phyloP scores from a whole-genome alignment of 2,888 invertebrate species.

The Sminthurides aquaticus region DNA sequence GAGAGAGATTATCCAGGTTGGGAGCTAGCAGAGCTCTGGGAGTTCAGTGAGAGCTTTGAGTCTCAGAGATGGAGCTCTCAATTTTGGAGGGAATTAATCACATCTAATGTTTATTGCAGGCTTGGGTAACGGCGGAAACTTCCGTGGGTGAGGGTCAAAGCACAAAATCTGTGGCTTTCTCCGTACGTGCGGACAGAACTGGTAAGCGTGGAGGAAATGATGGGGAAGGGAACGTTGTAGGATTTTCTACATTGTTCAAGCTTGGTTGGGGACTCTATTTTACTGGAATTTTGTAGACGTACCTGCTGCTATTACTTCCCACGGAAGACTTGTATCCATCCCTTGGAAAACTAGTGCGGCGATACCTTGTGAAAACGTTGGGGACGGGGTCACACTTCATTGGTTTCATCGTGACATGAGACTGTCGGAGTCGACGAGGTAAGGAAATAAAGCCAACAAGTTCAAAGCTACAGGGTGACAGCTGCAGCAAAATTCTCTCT shows the following conservation, averaged over 20 bases:
- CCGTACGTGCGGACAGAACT: background rate
- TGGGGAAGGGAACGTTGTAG: too few species aligned
- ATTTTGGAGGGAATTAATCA: too few species aligned
- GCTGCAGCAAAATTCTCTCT: too few species aligned
- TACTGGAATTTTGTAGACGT: constrained; percentile 47
- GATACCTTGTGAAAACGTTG: constrained; percentile 60
- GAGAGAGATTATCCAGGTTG: too few species aligned
- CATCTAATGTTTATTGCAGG: constrained; percentile 15
- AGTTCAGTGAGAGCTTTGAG: too few species aligned
- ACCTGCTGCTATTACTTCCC: constrained; percentile 63
- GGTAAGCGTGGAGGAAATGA: background rate
- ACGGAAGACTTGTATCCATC: constrained; percentile 59
- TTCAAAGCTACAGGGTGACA: too few species aligned
- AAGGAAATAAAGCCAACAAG: too few species aligned
- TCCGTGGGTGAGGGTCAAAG: constrained; percentile 35
- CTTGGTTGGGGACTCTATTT: background rate
- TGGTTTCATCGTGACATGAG: constrained; percentile 9
- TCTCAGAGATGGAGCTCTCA: too few species aligned
- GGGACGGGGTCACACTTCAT: constrained; percentile 44
- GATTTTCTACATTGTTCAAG: background rate
- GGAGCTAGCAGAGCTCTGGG: too few species aligned
- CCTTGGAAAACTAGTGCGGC: constrained; percentile 62
- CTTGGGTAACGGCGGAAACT: constrained; percentile 39
- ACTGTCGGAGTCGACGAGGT: constrained; percentile 9
- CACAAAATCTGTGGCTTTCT: constrained; percentile 17